phyloP scores from a whole-genome alignment of 2,113 vertebrate species.

The Ceyx melanurus region DNA sequence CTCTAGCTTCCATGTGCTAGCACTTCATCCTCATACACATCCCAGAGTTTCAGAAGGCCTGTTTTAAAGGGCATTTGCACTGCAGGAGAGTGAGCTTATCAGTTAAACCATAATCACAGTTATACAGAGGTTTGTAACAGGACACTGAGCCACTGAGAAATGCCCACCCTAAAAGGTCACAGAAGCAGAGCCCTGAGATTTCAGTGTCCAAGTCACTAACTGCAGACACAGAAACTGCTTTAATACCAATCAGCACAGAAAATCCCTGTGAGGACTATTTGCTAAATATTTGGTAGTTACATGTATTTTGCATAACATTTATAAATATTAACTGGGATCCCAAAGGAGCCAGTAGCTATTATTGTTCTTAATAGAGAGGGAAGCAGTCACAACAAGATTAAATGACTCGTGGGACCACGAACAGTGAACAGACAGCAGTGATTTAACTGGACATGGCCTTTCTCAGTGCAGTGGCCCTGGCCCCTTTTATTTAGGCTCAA shows the following conservation, averaged over 20 bases:
- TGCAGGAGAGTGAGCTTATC: not conserved
- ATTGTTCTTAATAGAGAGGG: not conserved
- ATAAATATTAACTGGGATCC: not conserved
- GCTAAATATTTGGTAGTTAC: not conserved
- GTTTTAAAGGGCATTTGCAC: not conserved
- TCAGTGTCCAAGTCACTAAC: not conserved
- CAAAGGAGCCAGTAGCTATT: not conserved
- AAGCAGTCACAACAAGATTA: not conserved
- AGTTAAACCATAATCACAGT: not conserved
- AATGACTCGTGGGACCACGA: not conserved
- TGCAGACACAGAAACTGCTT: not conserved
- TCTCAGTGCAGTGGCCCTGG: not conserved
- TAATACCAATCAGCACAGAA: not conserved
- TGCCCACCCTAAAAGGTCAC: not conserved
- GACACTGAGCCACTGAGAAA: not conserved
- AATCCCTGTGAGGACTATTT: not conserved
- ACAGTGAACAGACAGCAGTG: not conserved
- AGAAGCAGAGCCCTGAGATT: not conserved
- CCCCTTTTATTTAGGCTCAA: conserved; percentile 26
- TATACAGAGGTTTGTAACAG: not conserved
- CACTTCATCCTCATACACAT: not conserved
- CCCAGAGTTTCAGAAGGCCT: not conserved
- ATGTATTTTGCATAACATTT: not conserved
- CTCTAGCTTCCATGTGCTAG: not conserved
- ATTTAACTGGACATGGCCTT: not conserved